Percentiles rank a stretch among this genome's conserved stretches.
phyloP scores from a whole-genome alignment of 2,113 vertebrate genomes.

The Oophaga pumilio region DNA sequence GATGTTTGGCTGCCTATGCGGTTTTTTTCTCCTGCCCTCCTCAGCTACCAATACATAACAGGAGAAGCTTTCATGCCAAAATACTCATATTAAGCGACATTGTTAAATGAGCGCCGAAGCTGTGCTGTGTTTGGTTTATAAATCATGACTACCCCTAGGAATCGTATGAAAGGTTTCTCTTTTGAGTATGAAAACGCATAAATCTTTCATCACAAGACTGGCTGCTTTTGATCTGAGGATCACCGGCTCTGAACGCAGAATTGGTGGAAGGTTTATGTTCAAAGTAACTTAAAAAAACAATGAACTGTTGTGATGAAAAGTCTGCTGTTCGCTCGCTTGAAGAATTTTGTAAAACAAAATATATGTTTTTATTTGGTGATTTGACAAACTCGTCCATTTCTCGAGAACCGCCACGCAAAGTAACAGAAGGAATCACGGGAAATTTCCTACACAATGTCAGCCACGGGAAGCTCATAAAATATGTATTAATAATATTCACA shows the following conservation, averaged over 20 bases:
- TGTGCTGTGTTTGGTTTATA: slow-evolving; percentile 42
- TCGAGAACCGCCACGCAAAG: background rate
- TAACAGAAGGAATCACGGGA: background rate
- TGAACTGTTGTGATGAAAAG: background rate
- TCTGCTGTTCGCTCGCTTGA: background rate
- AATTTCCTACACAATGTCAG: background rate
- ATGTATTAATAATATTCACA: background rate
- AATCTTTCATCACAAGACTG: slow-evolving; percentile 50
- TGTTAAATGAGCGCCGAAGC: slow-evolving; percentile 1
- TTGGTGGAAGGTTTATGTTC: slow-evolving; percentile 32
- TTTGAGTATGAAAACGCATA: slow-evolving; percentile 32
- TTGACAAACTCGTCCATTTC: background rate
- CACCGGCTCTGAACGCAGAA: background rate
- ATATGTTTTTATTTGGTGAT: background rate
- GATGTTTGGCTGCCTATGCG: too few species aligned
- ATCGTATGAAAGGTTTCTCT: slow-evolving; percentile 34
- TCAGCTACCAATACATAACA: too few species aligned
- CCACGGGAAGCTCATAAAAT: background rate
- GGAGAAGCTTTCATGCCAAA: slow-evolving; percentile 9
- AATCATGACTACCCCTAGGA: slow-evolving; percentile 17
- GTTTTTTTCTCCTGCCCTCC: too few species aligned
- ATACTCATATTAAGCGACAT: slow-evolving; percentile 19
- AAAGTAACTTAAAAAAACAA: slow-evolving; percentile 6
- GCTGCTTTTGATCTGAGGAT: slow-evolving; percentile 40
- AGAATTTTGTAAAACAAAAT: background rate